Conservation (phyloP, 2,113 vertebrate genomes). For the Parotia lawesii region DNA sequence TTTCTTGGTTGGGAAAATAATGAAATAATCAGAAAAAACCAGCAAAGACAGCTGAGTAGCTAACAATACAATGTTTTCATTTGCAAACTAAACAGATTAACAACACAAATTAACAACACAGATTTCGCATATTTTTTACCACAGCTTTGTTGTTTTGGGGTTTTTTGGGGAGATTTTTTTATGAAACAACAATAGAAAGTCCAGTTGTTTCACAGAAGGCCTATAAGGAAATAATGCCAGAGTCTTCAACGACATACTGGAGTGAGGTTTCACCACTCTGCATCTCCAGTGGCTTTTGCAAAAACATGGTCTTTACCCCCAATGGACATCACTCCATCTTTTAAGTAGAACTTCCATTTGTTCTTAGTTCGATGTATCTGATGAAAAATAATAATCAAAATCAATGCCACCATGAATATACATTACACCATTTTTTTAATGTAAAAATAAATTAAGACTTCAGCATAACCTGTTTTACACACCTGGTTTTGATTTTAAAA, state of each 20-base stretch:
- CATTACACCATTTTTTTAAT: not conserved
- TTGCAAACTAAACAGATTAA: not conserved
- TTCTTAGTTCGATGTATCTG: conserved; percentile 98
- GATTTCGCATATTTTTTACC: not conserved
- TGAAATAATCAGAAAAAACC: not conserved
- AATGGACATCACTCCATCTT: conserved; percentile 93
- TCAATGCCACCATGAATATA: not conserved
- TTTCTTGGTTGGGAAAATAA: not conserved
- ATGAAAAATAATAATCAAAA: not conserved
- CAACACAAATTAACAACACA: not conserved
- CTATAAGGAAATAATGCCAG: not conserved
- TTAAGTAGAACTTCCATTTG: conserved; percentile 96
- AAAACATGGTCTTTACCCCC: conserved; percentile 92
- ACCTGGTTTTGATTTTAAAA: not conserved
- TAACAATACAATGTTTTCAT: not conserved
- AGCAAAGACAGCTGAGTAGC: not conserved
- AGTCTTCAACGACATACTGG: not conserved
- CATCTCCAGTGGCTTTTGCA: conserved; percentile 92
- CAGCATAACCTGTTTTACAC: not conserved
- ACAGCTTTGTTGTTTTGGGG: not conserved
- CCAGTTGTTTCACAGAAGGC: not conserved
- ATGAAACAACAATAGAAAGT: not conserved
- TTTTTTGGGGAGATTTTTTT: not conserved
- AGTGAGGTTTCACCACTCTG: conserved; percentile 87
- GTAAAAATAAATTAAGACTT: not conserved